Percentiles rank a stretch among this genome's conserved stretches.
Evolutionary conservation across 1,140 invertebrate species (phyloP).

Genomic region (Penaeus chinensis): DNA sequence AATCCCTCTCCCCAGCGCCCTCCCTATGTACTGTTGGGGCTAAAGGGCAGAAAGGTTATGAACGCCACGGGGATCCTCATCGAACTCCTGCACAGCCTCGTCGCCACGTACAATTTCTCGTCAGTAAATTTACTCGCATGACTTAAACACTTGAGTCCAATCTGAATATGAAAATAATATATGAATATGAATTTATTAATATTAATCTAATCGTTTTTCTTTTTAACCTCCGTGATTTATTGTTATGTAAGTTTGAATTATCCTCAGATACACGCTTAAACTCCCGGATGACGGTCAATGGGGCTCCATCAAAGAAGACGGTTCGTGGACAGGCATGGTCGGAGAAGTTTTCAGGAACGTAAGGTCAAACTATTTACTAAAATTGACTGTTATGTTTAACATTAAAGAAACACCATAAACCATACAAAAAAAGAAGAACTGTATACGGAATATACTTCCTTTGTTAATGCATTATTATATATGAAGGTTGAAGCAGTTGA

Average conservation of each 20-base stretch:
- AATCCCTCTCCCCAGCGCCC: not conserved
- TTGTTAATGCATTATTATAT: too few relatives aligned
- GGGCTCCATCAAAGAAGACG: conserved; percentile 35
- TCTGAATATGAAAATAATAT: too few relatives aligned
- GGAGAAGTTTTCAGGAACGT: conserved; percentile 36
- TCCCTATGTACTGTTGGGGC: conserved; percentile 28
- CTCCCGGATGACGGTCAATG: conserved; percentile 39
- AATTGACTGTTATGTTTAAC: too few relatives aligned
- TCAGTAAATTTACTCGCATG: not conserved
- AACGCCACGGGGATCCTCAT: conserved; percentile 25
- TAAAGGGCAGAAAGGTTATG: conserved; percentile 15
- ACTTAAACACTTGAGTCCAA: not conserved
- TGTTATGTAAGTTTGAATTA: not conserved
- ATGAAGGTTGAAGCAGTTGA: too few relatives aligned
- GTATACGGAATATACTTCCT: too few relatives aligned
- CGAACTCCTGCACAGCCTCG: conserved; percentile 26
- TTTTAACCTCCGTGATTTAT: not conserved
- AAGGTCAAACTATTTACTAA: not conserved
- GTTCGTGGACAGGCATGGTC: conserved; percentile 40
- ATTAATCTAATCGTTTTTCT: too few relatives aligned
- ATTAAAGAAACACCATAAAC: too few relatives aligned
- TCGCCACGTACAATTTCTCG: conserved; percentile 31
- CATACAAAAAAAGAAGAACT: too few relatives aligned
- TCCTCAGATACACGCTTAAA: conserved; percentile 32
- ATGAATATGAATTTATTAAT: too few relatives aligned